Conservation (phyloP, 2,888 invertebrate genomes). For the Gymnosoma rotundatum region DNA sequence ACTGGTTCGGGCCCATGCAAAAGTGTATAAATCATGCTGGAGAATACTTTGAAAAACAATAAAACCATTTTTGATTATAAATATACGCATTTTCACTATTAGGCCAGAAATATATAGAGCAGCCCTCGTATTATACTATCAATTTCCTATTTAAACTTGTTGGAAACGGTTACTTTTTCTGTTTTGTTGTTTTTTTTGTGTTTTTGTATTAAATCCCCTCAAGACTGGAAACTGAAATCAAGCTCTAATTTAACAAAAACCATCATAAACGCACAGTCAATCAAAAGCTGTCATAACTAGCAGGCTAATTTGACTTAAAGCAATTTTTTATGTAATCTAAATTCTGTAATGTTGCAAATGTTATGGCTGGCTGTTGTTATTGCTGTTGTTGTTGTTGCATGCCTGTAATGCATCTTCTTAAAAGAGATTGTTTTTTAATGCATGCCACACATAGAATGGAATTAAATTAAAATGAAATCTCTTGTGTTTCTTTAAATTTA, state of each 20-base stretch:
- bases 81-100: too few species aligned
- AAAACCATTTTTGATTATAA: too few species aligned
- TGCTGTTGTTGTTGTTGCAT: not conserved
- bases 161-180: conserved; percentile 17
- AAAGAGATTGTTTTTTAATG: conserved; percentile 37
- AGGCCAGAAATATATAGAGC: too few species aligned
- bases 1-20: too few species aligned
- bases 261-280: conserved; percentile 63
- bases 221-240: conserved; percentile 24
- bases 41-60: too few species aligned
- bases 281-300: conserved; percentile 77
- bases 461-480: conserved; percentile 51
- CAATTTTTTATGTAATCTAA: conserved; percentile 61
- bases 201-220: not conserved
- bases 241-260: conserved; percentile 60
- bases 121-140: too few species aligned
- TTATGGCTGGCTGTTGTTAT: not conserved
- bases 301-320: conserved; percentile 79
- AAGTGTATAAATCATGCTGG: too few species aligned
- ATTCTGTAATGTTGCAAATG: conserved; percentile 62
- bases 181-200: not conserved
- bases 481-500: conserved; percentile 41
- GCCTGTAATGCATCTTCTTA: conserved; percentile 16
- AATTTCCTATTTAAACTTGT: conserved; percentile 22
- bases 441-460: conserved; percentile 20